These are phyloP conservation scores for Chionis minor DNA, from an alignment of 2,113 vertebrate species.

Conservation along the genomic window DNA sequence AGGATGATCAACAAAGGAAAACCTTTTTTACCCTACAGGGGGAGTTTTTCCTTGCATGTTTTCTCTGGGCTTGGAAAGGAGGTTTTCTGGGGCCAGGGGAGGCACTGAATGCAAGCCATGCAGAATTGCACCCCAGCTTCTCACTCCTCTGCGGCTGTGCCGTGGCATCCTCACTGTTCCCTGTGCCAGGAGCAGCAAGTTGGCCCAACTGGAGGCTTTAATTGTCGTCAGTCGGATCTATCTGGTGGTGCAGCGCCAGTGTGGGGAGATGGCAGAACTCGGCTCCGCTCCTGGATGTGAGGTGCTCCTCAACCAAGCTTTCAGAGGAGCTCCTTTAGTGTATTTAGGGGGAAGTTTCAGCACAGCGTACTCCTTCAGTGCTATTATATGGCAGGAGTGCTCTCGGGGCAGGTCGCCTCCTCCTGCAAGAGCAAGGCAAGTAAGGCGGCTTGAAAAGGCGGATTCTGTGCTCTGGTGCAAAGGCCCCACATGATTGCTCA, in stretches of 20 bases:
- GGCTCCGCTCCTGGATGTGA: neutral
- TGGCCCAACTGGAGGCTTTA: neutral
- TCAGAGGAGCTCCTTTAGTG: neutral
- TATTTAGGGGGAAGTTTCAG: neutral
- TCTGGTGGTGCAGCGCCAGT: neutral
- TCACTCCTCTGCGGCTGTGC: neutral
- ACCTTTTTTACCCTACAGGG: neutral
- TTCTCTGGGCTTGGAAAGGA: neutral
- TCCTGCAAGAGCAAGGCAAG: neutral
- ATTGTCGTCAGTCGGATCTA: too few species aligned
- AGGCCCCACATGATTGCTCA: neutral
- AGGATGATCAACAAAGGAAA: neutral
- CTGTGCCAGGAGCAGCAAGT: neutral
- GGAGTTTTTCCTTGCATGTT: neutral
- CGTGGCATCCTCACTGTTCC: neutral
- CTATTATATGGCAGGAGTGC: neutral
- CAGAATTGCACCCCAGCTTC: neutral
- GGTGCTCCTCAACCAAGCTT: neutral
- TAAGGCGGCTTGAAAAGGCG: neutral
- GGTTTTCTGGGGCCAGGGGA: neutral
- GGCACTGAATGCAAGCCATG: too few species aligned
- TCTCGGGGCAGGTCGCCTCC: neutral
- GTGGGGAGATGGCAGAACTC: neutral
- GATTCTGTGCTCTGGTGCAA: neutral
- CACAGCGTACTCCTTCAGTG: neutral